Evolutionary conservation across 2,797 vertebrate species (phyloP), one percentile per base, ranked within the genome.

Genomic region (Brachyrhaphis roseni): DNA sequence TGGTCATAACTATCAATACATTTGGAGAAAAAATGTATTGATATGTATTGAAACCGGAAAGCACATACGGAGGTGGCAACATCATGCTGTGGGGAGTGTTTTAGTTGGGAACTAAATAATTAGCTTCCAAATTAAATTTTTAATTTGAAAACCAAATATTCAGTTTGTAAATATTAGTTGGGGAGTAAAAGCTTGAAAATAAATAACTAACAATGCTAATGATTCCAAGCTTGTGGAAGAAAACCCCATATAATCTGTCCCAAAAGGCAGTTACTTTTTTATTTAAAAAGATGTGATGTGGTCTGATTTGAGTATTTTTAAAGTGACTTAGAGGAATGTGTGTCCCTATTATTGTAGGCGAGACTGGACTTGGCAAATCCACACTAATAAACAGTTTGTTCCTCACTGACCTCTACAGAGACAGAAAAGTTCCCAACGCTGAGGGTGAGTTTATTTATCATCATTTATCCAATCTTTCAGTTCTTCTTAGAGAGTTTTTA

Each of bases 321-420:
- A 66, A 41, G 31, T 66, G 36, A 23, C 20, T 6, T 8, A 23
- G 36, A 68, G 8, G 18, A 68, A 41, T 12, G 8, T 4, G 4
- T 23, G 8, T 11, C 26, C 18, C 5, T 26, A 45, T 55, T 34
- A 41, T 46, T 59, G n/a, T 57, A 96, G 96, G 96, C 31, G 95
- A 96, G 81, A 95, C 95, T 53, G 95, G 96, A 43, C 95, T 98
- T 2, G 97, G 97, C 64, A 98, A 98, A 91, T 98, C 97, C 20
- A 98, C 97, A 2, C 92, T 97, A 8, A 91, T 98, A 88, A 96
- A 97, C 91, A 97, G 96, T 83, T 93, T 98, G 84, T 98, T 97
- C 90, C 96, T 97, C 86, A 97, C 97, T 18, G 96, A 97, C 78
- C 91, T 97, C 77, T 95, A 95, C 84, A 96, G 89, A 86, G 93